Conservation (phyloP, 2,888 invertebrate species). For the Raillietiella orientalis region DNA sequence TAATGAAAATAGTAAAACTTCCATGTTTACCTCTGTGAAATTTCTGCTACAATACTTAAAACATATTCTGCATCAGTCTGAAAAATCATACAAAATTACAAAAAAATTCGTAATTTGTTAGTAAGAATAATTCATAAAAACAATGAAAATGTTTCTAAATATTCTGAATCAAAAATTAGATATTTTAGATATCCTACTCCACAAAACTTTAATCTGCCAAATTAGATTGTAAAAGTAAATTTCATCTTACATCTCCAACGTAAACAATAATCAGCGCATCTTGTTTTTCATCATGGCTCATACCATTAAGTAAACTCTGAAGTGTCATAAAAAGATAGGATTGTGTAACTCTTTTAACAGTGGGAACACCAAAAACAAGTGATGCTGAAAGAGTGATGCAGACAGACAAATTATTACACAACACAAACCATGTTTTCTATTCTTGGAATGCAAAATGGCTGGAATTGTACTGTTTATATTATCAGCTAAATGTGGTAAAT, state of each 20-base stretch:
- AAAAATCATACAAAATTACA: neutral
- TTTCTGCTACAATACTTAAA: conserved; percentile 8
- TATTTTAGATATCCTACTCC: too few species aligned
- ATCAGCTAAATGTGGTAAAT: neutral
- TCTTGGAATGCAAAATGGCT: too few species aligned
- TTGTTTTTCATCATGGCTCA: conserved; percentile 33
- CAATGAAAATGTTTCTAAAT: neutral
- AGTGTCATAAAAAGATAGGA: conserved; percentile 55
- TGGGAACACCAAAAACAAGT: conserved; percentile 59
- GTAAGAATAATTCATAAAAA: conserved; percentile 1
- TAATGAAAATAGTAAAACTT: conserved; percentile 2
- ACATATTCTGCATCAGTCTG: conserved; percentile 10
- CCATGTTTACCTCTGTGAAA: conserved; percentile 8
- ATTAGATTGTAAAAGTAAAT: conserved; percentile 1
- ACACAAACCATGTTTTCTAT: too few species aligned
- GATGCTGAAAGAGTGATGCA: conserved; percentile 20
- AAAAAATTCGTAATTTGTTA: neutral
- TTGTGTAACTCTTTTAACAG: conserved; percentile 57
- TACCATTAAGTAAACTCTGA: conserved; percentile 42
- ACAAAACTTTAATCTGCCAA: too few species aligned
- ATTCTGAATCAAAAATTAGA: too few species aligned
- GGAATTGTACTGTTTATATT: too few species aligned
- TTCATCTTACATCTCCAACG: conserved; percentile 28
- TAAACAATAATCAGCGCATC: conserved; percentile 54
- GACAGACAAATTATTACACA: too few species aligned